Evolutionary conservation across 2,113 vertebrate genomes (phyloP), one percentile per base, ranked within the genome.

Genomic region (Peromyscus polionotus): DNA sequence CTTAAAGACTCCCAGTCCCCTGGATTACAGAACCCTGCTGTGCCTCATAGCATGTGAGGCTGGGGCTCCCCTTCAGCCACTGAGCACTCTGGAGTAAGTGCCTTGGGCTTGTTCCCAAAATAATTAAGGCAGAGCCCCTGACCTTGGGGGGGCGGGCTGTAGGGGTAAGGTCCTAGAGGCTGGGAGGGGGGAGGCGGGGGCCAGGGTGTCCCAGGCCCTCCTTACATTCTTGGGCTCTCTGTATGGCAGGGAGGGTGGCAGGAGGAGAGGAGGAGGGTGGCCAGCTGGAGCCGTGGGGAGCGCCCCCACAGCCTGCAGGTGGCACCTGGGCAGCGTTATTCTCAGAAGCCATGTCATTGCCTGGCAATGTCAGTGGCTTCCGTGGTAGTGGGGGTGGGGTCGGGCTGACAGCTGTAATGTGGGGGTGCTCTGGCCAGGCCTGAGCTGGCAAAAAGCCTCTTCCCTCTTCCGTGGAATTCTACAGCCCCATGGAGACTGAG

Each of bases 261-360:
- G 84, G 84, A 42, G 57, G 57, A 59, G 33, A 95, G 79, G 68
- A 0, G 0, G 68, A 0, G 0, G 67, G 42, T 20, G 0, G 2
- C 65, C 13, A 28, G 90, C 92, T 36, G 84, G 90, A 73, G 57
- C 24, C 36, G 59, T 31, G 80, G 39, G 51, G 86, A 90, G 88
- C 84, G 77, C 67, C 33, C 79, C 79, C 22, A 3, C 9, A 57
- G 59, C 70, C 94, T 95, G 85, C 63, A 75, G 90, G 90, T 91
- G 93, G 68, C 95, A 92, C 96, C 93, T 94, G 95, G 93, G 11
- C 51, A 28, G 31, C 36, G 54, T 80, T 77, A 6, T 88, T 91
- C 85, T 86, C 45, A 45, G 96, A 92, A 94, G 88, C 90, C 80
- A 42, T 1, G 0, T 86, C 92, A 81, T 7, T 73, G 75, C 79